phyloP scores from a whole-genome alignment of 53 echinoderm and acorn worm genomes.

The Paelopatides confundens region DNA sequence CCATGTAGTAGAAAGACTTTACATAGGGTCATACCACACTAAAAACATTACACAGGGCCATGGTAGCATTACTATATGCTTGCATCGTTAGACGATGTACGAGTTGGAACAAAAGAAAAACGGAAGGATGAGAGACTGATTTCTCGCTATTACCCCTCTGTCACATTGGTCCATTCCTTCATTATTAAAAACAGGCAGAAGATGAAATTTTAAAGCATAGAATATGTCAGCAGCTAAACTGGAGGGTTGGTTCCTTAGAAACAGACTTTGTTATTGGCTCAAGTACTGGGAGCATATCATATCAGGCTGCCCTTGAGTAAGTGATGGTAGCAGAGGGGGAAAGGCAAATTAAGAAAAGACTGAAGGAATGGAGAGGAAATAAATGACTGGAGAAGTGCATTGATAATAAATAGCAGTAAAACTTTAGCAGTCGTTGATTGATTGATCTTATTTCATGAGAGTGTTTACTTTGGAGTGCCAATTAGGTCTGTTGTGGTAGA shows the following conservation, averaged over 20 bases:
- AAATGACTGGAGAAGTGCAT: not conserved
- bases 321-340: not conserved
- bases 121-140: not conserved
- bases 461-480: no score
- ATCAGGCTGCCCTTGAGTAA: not conserved
- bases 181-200: not conserved
- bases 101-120: not conserved
- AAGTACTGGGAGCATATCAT: not conserved
- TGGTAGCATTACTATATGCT: no score
- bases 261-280: not conserved
- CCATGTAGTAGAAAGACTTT: no score
- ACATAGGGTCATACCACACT: no score
- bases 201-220: no score
- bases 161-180: constrained; percentile 1
- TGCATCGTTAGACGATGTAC: no score
- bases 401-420: not conserved
- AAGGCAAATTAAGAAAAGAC: not conserved
- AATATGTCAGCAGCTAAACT: no score
- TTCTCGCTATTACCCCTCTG: constrained; percentile 1
- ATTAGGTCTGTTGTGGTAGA: not conserved
- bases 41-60: no score
- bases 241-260: not conserved
- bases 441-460: no score
- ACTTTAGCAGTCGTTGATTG: not conserved
- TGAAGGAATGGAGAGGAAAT: not conserved